phyloP scores from a whole-genome alignment of 2,113 vertebrate species.

The Chionis minor region DNA sequence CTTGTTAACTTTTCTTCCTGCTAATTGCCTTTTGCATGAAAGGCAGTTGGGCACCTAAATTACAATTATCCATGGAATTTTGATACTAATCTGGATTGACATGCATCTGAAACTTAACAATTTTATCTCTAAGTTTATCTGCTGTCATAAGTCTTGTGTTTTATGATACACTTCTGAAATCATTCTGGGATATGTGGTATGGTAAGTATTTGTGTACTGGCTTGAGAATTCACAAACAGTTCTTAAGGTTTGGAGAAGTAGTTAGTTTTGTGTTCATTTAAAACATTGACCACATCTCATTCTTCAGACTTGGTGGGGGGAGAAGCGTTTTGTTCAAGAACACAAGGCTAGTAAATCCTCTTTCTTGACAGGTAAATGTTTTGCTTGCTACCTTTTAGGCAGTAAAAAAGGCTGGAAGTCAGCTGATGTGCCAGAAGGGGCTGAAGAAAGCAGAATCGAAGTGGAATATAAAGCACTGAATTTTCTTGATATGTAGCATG shows the following conservation, averaged over 20 bases:
- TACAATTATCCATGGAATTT: neutral
- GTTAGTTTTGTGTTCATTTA: neutral
- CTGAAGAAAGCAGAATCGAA: neutral
- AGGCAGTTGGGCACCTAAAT: neutral
- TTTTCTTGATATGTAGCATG: neutral
- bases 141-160: neutral
- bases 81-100: neutral
- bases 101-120: neutral
- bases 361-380: neutral
- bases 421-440: neutral
- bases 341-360: neutral
- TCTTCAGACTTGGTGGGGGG: neutral
- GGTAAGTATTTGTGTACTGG: neutral
- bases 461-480: neutral
- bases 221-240: neutral
- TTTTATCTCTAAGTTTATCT: neutral
- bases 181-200: neutral
- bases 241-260: neutral
- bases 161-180: neutral
- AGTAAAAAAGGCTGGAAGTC: neutral
- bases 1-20: neutral
- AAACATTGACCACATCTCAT: fast-evolving
- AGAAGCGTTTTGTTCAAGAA: neutral
- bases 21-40: neutral
- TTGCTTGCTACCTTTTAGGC: neutral